Conservation (phyloP, 2,113 vertebrate genomes). For the Pituophis catenifer region DNA sequence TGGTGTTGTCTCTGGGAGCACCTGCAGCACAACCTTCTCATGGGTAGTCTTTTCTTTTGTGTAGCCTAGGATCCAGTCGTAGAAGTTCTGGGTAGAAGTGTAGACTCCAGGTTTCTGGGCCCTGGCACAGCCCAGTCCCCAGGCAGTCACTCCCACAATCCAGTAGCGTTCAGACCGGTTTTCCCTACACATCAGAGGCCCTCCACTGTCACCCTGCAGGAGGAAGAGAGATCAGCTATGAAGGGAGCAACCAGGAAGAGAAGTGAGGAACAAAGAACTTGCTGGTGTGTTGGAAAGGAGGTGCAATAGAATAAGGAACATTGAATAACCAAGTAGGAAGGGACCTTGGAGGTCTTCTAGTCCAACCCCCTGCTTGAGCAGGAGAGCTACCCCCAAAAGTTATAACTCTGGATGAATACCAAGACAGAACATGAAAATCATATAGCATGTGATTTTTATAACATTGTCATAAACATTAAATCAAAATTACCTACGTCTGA, state of each 20-base stretch:
- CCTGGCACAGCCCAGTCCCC: conserved; percentile 69
- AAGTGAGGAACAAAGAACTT: not conserved
- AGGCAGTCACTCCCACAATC: conserved; percentile 73
- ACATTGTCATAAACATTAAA: not conserved
- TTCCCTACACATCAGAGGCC: conserved; percentile 77
- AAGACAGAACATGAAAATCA: not conserved
- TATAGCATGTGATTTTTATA: not conserved
- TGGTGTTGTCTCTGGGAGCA: too few species aligned
- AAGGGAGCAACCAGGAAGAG: not conserved
- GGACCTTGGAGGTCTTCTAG: not conserved
- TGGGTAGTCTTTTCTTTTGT: not conserved
- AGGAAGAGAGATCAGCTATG: not conserved
- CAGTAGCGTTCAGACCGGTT: conserved; percentile 60
- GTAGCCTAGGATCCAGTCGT: conserved; percentile 53
- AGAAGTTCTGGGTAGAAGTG: conserved; percentile 60
- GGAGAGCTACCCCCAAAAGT: not conserved
- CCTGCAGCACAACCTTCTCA: not conserved
- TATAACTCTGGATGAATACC: not conserved
- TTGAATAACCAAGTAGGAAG: not conserved
- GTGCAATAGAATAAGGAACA: not conserved
- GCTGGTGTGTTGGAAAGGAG: not conserved
- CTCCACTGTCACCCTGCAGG: conserved; percentile 76
- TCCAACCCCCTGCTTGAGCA: not conserved
- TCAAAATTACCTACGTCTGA: not conserved
- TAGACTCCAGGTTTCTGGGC: conserved; percentile 72